Conservation (phyloP, 2,113 vertebrate species). For the Dasypus novemcinctus region DNA sequence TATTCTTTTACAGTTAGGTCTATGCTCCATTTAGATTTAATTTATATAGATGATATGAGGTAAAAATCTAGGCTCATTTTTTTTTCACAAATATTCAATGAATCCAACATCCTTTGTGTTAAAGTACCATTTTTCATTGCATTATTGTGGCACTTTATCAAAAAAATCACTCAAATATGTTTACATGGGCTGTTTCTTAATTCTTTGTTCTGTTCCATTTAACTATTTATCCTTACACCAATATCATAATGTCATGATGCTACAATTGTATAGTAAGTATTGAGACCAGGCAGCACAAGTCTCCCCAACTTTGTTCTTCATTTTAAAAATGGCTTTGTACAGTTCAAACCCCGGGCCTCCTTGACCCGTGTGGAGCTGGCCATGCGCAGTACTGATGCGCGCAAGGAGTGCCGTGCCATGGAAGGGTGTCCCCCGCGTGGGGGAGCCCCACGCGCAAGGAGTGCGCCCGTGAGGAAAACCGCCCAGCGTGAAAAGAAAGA, state of each 20-base stretch:
- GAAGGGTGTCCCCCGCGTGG: too few species aligned
- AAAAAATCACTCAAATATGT: neutral
- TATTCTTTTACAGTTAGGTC: neutral
- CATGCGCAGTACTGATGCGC: too few species aligned
- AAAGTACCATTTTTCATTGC: neutral
- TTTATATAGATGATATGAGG: neutral
- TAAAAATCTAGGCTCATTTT: neutral
- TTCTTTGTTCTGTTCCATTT: neutral
- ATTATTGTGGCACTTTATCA: neutral
- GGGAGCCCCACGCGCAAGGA: too few species aligned
- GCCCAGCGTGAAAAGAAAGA: too few species aligned
- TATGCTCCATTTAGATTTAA: neutral
- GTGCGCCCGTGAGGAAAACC: too few species aligned
- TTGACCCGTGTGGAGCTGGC: too few species aligned
- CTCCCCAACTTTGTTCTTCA: neutral
- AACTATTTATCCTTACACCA: neutral
- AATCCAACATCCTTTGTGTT: neutral
- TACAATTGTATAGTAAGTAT: neutral
- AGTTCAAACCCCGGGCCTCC: too few species aligned
- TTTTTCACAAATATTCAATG: neutral
- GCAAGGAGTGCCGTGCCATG: too few species aligned
- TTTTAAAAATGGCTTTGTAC: neutral
- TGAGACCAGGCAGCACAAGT: neutral
- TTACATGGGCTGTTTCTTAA: too few species aligned
- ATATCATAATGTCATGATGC: neutral